Evolutionary conservation across 2,797 vertebrate species (phyloP).

Genomic region (Mormyrus proboscirostris): DNA sequence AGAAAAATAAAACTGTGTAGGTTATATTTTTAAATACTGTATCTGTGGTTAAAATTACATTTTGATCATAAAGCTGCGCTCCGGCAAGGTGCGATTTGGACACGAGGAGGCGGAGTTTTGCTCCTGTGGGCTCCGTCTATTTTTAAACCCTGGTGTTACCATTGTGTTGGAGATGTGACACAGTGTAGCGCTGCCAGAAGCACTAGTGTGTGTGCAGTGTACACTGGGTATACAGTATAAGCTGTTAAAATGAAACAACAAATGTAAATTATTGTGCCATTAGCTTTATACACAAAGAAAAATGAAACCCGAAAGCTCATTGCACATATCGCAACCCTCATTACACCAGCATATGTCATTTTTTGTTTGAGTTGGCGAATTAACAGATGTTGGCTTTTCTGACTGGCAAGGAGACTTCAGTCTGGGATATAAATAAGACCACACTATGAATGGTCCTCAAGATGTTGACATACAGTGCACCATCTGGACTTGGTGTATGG

Average conservation of each 20-base stretch:
- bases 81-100: not conserved
- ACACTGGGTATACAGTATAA: not conserved
- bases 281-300: not conserved
- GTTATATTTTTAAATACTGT: not conserved
- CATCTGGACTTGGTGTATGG: constrained; percentile 43
- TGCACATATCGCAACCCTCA: constrained; percentile 21
- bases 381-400: constrained; percentile 41
- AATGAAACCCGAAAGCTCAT: constrained; percentile 25
- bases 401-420: constrained; percentile 29
- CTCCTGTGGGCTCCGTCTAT: not conserved
- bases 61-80: not conserved
- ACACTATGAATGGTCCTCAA: constrained; percentile 39
- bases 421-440: constrained; percentile 41
- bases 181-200: not conserved
- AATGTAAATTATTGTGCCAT: constrained; percentile 7
- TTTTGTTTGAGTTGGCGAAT: constrained; percentile 8
- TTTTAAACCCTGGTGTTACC: not conserved
- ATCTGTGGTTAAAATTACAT: not conserved
- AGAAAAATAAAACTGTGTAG: not conserved
- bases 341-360: constrained; percentile 29
- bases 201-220: not conserved
- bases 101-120: not conserved
- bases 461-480: constrained; percentile 42
- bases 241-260: not conserved
- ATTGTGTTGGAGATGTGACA: not conserved